Conservation (phyloP, 2,888 invertebrate species). For the Agriopis marginaria region DNA sequence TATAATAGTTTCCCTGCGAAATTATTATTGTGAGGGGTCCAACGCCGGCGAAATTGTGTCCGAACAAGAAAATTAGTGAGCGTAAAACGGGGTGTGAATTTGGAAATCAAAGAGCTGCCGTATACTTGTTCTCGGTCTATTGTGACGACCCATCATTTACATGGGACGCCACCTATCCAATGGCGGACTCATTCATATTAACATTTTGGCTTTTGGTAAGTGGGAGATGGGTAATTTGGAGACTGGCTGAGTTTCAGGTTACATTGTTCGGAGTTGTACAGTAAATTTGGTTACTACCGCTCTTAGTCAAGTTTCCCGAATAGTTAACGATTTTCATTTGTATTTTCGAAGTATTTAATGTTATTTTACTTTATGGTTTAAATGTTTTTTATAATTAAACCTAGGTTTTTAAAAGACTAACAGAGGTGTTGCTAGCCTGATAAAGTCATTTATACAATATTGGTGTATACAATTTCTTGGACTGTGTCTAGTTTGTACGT, state of each 20-base stretch:
- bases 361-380: too few species aligned
- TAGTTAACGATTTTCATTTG: constrained; percentile 16
- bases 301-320: constrained; percentile 5
- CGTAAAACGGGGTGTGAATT: constrained; percentile 86
- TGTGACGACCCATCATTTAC: constrained; percentile 81
- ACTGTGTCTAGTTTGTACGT: too few species aligned
- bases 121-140: constrained; percentile 76
- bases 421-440: too few species aligned
- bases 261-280: constrained; percentile 31
- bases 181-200: constrained; percentile 60
- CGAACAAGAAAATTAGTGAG: constrained; percentile 86
- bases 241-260: constrained; percentile 25
- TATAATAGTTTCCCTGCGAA: constrained; percentile 84
- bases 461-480: too few species aligned
- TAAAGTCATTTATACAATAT: too few species aligned
- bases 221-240: constrained; percentile 38
- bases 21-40: constrained; percentile 83
- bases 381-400: too few species aligned
- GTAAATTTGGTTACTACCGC: constrained; percentile 20
- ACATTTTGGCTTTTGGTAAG: constrained; percentile 62
- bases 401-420: too few species aligned
- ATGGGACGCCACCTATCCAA: constrained; percentile 77
- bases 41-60: constrained; percentile 78
- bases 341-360: not conserved
- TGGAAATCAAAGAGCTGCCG: constrained; percentile 81